Base-by-base conservation (phyloP, 2,888 invertebrate genomes). In the Sycophila texana region DNA sequence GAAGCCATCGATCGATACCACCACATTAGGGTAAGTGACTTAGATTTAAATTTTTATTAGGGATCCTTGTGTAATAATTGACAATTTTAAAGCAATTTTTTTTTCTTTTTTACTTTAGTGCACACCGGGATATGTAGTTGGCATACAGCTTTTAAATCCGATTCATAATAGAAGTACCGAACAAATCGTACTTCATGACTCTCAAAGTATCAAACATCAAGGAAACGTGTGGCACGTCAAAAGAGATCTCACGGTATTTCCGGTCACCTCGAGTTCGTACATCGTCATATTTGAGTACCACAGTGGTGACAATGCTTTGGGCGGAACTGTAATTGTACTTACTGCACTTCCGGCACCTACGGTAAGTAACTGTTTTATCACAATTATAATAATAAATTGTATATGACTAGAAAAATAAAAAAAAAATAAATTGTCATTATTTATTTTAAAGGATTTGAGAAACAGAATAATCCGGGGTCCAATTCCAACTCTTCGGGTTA, bases 131-230 rank as follows among this genome's bases (percentile, higher is more conserved):
- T 96, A 95, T 89, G 96, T 97, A 0, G 93, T 98, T 70, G 97
- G 97, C 7, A 93, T 98, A 63, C 97, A 98, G 89, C 93, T 98
- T 18, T 91, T 98, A 4, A 98, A 98, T 91, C 97, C 98, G 0
- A 95, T 97, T 79, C 96, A 96, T 84, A 96, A 96, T 88, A 94
- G 95, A 80, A 97, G 97, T 73, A 95, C 96, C 0, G 98, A 98
- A 91, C 93, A 93, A 84, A 95, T 98, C 78, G 92, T 94, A 57
- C 93, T 98, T 72, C 93, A 95, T 83, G 96, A 97, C 89, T 94
- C 95, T 0, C 94, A 94, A 85, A 93, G 93, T 71, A 92, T 94
- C 72, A 93, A 94, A 81, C 91, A 92, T 76, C 83, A 70, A 13
- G 81, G 84, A 81, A 93, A 94, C 70, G 90, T 93, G 73, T 98